Evolutionary conservation across 2,888 invertebrate genomes (phyloP).

Genomic region (Lepidochitona cinerea): DNA sequence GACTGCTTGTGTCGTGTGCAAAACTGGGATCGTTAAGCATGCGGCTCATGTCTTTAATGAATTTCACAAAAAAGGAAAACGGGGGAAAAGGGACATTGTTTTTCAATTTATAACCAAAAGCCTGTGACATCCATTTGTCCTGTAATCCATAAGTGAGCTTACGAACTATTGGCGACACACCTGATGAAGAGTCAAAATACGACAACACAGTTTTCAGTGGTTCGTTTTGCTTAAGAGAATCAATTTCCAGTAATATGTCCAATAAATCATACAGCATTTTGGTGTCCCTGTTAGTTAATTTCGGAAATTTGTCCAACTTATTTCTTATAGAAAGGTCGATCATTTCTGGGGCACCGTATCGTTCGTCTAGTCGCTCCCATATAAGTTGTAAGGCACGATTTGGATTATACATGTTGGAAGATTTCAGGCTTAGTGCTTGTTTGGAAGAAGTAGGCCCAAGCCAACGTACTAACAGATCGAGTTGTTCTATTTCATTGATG

Average conservation of each 20-base stretch:
- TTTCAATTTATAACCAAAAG: slow-evolving; percentile 16
- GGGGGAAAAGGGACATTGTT: slow-evolving; percentile 22
- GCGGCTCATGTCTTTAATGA: slow-evolving; percentile 14
- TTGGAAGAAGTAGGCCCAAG: slow-evolving; percentile 23
- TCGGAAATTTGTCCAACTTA: slow-evolving; percentile 18
- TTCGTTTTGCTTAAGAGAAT: slow-evolving; percentile 20
- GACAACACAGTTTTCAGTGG: slow-evolving; percentile 12
- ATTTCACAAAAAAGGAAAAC: slow-evolving; percentile 21
- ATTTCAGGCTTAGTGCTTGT: slow-evolving; percentile 16
- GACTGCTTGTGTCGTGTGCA: neutral
- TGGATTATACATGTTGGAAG: slow-evolving; percentile 14
- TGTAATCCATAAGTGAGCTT: slow-evolving; percentile 26
- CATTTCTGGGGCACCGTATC: slow-evolving; percentile 19
- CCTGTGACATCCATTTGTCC: slow-evolving; percentile 15
- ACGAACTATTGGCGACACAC: slow-evolving; percentile 19
- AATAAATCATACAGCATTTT: slow-evolving; percentile 23
- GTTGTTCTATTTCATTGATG: slow-evolving; percentile 22
- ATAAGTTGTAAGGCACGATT: slow-evolving; percentile 9
- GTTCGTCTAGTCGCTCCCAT: slow-evolving; percentile 22
- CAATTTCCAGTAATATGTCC: slow-evolving; percentile 25
- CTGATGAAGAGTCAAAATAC: slow-evolving; percentile 26
- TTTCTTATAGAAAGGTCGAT: slow-evolving; percentile 13
- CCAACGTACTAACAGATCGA: slow-evolving; percentile 27
- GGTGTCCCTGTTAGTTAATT: slow-evolving; percentile 13
- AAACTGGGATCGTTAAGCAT: slow-evolving; percentile 22